Evolutionary conservation across 2,797 vertebrate species (phyloP).

Genomic region (Oreochromis mossambicus): DNA sequence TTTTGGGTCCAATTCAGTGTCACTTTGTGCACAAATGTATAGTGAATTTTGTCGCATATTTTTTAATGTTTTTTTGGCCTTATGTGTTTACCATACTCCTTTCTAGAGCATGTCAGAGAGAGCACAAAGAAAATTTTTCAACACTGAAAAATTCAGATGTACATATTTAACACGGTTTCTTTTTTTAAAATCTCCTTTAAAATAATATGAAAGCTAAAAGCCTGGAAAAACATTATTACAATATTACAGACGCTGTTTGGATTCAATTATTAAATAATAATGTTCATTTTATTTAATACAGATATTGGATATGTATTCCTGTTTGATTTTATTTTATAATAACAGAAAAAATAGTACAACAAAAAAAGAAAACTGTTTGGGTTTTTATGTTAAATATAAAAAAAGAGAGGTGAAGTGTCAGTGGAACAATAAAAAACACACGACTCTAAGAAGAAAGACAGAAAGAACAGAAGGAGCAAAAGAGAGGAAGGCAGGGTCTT

Average conservation of each 20-base stretch:
- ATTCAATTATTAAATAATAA: neutral
- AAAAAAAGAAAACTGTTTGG: neutral
- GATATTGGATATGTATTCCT: neutral
- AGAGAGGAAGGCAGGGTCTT: slow-evolving; percentile 44
- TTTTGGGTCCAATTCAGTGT: neutral
- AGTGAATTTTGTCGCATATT: neutral
- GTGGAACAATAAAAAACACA: slow-evolving; percentile 1
- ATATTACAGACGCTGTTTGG: neutral
- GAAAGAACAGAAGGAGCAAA: neutral
- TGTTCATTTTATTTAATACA: neutral
- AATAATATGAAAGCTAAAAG: slow-evolving; percentile 11
- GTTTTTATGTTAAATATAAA: neutral
- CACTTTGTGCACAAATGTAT: neutral
- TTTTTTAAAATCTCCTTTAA: neutral
- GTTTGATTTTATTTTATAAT: neutral
- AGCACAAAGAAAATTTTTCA: neutral
- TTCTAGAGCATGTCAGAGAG: neutral
- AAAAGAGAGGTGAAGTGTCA: slow-evolving; percentile 6
- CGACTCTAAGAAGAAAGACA: neutral
- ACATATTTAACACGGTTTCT: neutral
- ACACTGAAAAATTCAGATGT: neutral
- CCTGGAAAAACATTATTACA: neutral
- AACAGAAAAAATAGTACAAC: neutral
- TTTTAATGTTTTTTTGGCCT: neutral
- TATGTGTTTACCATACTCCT: neutral